These are phyloP conservation scores for Daubentonia madagascariensis DNA, from an alignment of 2,113 vertebrate species.

Conservation along the genomic window DNA sequence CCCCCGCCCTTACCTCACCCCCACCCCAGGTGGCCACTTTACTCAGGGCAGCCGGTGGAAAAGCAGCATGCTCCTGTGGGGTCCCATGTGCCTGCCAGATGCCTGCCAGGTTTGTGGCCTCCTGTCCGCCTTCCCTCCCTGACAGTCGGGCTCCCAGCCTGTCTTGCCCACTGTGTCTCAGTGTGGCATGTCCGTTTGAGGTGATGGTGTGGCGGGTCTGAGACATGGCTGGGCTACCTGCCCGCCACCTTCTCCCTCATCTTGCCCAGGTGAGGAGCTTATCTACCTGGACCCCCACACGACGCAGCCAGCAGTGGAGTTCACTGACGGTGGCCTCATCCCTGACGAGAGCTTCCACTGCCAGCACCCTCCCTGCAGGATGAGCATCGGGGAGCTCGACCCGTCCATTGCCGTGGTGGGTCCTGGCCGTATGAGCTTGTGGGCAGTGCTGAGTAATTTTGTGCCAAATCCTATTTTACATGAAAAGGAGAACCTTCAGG, in stretches of 20 bases:
- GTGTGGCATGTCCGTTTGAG: rapidly evolving
- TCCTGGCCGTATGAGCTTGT: background rate
- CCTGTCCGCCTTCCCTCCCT: rapidly evolving
- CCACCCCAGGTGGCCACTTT: background rate
- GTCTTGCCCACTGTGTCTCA: background rate
- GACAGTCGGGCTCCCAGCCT: no score
- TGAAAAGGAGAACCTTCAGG: background rate
- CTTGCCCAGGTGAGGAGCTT: constrained; percentile 91
- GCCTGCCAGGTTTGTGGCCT: background rate
- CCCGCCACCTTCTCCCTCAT: background rate
- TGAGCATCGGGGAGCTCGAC: constrained; percentile 96
- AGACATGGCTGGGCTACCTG: background rate
- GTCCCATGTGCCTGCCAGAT: no score
- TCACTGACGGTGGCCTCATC: constrained; percentile 82
- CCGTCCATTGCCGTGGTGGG: constrained; percentile 97
- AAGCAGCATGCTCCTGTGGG: background rate
- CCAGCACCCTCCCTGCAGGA: constrained; percentile 96
- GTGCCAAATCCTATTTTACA: background rate
- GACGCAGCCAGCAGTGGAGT: constrained; percentile 93
- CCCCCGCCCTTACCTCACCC: background rate
- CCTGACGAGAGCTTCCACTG: constrained; percentile 96
- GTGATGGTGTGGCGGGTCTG: no score
- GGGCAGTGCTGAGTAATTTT: background rate
- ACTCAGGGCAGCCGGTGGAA: background rate
- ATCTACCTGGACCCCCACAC: constrained; percentile 98